phyloP scores from a whole-genome alignment of 2,888 invertebrate genomes.

The Pollenia angustigena region DNA sequence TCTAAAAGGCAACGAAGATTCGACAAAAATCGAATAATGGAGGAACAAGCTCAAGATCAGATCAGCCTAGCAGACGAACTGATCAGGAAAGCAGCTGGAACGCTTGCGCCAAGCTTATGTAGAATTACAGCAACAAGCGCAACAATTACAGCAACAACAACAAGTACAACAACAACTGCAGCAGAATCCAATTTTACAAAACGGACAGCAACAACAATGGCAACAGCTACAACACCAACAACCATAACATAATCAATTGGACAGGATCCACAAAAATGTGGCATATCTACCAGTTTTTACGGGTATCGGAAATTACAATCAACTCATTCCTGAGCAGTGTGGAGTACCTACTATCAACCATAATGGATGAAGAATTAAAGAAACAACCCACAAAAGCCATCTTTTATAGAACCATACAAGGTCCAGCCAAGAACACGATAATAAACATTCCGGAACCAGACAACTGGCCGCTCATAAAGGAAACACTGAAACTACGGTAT shows the following conservation, averaged over 20 bases:
- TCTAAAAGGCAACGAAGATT: too few species aligned
- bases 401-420: slow-evolving; percentile 1
- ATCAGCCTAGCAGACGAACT: slow-evolving; percentile 1
- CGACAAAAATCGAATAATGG: too few species aligned
- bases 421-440: background rate
- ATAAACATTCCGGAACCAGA: slow-evolving; percentile 8
- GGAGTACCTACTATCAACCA: slow-evolving; percentile 25
- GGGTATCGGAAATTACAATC: slow-evolving; percentile 7
- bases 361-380: background rate
- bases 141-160: background rate
- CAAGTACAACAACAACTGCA: background rate
- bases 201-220: too few species aligned
- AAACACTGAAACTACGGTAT: slow-evolving; percentile 56
- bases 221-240: background rate
- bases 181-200: too few species aligned
- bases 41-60: background rate
- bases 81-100: background rate
- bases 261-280: background rate
- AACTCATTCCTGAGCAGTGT: slow-evolving; percentile 8
- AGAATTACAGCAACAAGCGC: background rate
- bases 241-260: background rate
- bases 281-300: slow-evolving; percentile 2
- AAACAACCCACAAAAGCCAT: slow-evolving; percentile 1
- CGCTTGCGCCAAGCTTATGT: background rate
- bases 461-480: slow-evolving; percentile 30